Base-by-base conservation (phyloP, 2,113 vertebrate genomes). In the Pedionomus torquatus region DNA sequence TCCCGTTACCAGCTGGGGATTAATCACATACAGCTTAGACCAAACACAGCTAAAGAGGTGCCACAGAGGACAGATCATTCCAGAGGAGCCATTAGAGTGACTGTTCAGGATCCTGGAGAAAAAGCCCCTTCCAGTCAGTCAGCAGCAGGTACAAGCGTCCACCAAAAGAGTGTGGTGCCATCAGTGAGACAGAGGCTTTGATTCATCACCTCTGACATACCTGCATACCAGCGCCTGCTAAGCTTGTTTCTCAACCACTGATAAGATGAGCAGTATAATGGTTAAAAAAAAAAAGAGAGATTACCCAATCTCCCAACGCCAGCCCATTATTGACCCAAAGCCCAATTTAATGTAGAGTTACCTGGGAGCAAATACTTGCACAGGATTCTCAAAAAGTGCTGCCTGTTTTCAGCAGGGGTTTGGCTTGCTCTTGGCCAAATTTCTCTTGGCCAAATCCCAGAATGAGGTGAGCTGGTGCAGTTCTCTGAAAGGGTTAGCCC, bases 371-470 rank as follows among this genome's bases (percentile, higher is more conserved):
- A 30, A 31, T 61, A 33, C 19, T 65, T 31, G 11, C 35, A 19
- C 23, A 33, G 28, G 51, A 35, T 66, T 81, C 80, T 89, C 84
- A 75, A 43, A 57, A 46, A 43, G 23, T 1, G 7, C 79, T 54
- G 28, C 23, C 7, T 0, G 0, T 58, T 88, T 63, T 21, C 46
- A 74, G 48, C 39, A 44, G 64, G 61, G 20, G 0, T 2, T 72
- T 49, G 28, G 12, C 61, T 86, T 83, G 13, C 31, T 54, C 52
- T 89, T 33, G 25, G 72, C 57, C 46, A 70, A 13, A 72, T 41
- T 71, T 52, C 14, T 82, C 28, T 39, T 7, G 26, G 63, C 71
- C 51, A 52, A 19, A 24, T 18, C 25, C 14, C 10, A 6, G 39
- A 39, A 33, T 0, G 2, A 46, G 23, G n/a, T 0, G 0, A 76